phyloP scores from a whole-genome alignment of 2,888 invertebrate species.

The Ophonus ardosiacus region DNA sequence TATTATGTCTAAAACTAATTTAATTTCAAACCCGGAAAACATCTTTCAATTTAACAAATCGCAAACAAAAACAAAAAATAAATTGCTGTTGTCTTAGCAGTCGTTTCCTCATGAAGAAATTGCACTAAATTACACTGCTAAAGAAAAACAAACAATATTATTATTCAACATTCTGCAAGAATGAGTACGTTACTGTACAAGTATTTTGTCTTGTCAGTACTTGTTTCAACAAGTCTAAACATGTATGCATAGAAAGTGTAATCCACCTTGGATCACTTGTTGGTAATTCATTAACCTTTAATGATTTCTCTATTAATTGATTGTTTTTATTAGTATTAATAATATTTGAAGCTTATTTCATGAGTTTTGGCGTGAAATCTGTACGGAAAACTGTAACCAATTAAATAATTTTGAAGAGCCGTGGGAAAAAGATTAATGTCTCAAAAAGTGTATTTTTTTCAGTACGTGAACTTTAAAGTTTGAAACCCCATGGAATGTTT shows the following conservation, averaged over 20 bases:
- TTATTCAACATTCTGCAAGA: slow-evolving; percentile 10
- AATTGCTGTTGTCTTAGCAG: slow-evolving; percentile 9
- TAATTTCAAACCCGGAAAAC: slow-evolving; percentile 28
- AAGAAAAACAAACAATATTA: slow-evolving; percentile 9
- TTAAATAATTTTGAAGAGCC: not conserved
- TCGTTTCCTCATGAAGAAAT: slow-evolving; percentile 32
- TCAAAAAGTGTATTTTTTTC: too few species aligned
- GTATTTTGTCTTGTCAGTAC: not conserved
- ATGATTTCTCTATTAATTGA: slow-evolving; percentile 3
- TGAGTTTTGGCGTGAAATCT: not conserved
- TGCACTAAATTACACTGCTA: not conserved
- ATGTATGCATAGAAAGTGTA: slow-evolving; percentile 29
- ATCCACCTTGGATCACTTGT: slow-evolving; percentile 27
- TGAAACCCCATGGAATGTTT: too few species aligned
- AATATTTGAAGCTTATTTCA: not conserved
- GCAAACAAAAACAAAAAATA: slow-evolving; percentile 9
- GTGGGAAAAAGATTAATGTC: too few species aligned
- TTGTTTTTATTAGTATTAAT: slow-evolving; percentile 2
- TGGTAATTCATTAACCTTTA: slow-evolving; percentile 36
- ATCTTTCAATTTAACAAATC: slow-evolving; percentile 21
- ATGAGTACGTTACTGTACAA: slow-evolving; percentile 13
- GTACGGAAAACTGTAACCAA: not conserved
- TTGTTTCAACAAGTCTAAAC: not conserved
- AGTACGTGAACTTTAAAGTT: too few species aligned
- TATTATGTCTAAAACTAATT: slow-evolving; percentile 15